Percentiles rank a stretch among this genome's conserved stretches.
These are phyloP conservation scores for Lamprotornis superbus DNA, from an alignment of 2,113 vertebrate species.

Conservation along the genomic window DNA sequence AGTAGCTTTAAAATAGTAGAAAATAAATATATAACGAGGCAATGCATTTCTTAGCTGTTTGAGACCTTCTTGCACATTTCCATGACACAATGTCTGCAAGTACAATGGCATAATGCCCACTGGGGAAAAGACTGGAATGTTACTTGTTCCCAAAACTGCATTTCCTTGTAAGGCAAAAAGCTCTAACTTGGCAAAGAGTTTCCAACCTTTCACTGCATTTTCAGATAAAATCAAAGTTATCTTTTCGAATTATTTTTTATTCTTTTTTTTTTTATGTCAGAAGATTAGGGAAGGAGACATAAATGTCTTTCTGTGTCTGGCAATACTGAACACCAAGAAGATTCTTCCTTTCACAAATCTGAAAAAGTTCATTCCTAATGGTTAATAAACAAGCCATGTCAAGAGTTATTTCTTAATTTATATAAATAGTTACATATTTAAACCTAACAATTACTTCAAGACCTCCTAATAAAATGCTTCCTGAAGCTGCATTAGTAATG, in stretches of 20 bases:
- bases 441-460: background rate
- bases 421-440: conserved; percentile 4
- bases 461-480: conserved; percentile 9
- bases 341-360: background rate
- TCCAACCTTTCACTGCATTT: conserved; percentile 24
- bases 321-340: background rate
- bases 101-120: conserved; percentile 60
- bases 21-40: background rate
- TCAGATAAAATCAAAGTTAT: conserved; percentile 21
- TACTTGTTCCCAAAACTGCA: conserved; percentile 49
- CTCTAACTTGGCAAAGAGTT: conserved; percentile 8
- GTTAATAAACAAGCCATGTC: background rate
- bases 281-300: background rate
- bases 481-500: background rate
- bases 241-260: background rate
- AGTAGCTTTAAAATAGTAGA: background rate
- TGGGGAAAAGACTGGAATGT: conserved; percentile 54
- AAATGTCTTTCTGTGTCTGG: background rate
- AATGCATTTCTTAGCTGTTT: conserved; percentile 32
- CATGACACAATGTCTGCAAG: conserved; percentile 53
- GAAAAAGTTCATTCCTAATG: background rate
- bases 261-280: background rate
- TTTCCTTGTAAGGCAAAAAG: conserved; percentile 58
- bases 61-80: conserved; percentile 38
- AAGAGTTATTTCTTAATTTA: conserved; percentile 2